These are phyloP conservation scores for Macaria notata DNA, from an alignment of 2,888 invertebrate species.

Conservation along the genomic window DNA sequence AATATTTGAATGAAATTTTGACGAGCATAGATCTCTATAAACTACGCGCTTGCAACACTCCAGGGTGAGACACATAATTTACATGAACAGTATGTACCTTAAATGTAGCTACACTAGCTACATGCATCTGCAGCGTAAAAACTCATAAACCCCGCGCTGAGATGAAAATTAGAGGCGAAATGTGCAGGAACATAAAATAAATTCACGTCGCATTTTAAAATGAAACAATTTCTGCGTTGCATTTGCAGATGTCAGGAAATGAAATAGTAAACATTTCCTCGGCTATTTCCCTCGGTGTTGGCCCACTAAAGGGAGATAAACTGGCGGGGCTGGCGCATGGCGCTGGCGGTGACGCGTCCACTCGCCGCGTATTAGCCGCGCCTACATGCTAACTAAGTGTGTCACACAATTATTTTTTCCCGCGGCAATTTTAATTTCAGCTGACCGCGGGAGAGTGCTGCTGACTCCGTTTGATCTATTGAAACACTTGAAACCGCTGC, in stretches of 20 bases:
- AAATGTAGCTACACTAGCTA: too few relatives aligned
- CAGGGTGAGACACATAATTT: too few relatives aligned
- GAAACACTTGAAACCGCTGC: constrained; percentile 52
- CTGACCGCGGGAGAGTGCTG: constrained; percentile 64
- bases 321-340: constrained; percentile 54
- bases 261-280: constrained; percentile 72
- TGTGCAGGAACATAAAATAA: constrained; percentile 4
- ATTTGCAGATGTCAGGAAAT: constrained; percentile 49
- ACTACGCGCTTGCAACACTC: too few relatives aligned
- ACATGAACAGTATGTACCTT: too few relatives aligned
- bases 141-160: not conserved
- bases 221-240: constrained; percentile 32
- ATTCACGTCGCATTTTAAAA: constrained; percentile 33
- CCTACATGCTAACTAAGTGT: constrained; percentile 72
- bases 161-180: constrained; percentile 13
- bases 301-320: constrained; percentile 75
- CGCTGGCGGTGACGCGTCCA: constrained; percentile 69
- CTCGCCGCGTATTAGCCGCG: constrained; percentile 75
- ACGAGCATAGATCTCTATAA: too few relatives aligned
- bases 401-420: constrained; percentile 75
- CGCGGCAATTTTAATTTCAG: constrained; percentile 76
- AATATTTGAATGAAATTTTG: too few relatives aligned
- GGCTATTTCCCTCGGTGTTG: constrained; percentile 69
- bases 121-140: too few relatives aligned
- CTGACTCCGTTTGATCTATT: constrained; percentile 69